A percentile compares a stretch with the other conserved stretches of the same genome.
Evolutionary conservation across 2,888 invertebrate species (phyloP).

Genomic region (Antheraea yamamai): DNA sequence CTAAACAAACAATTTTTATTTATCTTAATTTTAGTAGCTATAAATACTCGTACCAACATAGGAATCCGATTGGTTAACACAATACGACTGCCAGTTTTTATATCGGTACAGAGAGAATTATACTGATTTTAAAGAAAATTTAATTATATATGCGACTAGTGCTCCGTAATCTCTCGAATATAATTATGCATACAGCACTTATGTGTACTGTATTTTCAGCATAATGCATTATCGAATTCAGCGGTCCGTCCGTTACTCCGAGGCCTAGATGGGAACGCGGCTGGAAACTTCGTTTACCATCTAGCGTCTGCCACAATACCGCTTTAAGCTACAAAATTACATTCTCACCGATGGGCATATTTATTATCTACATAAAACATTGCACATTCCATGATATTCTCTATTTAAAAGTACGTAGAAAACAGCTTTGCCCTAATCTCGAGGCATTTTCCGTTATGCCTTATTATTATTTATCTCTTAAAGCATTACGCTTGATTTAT

Average conservation of each 20-base stretch:
- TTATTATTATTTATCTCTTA: neutral
- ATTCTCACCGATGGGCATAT: constrained; percentile 54
- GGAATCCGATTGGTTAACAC: neutral
- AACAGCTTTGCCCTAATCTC: neutral
- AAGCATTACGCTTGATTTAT: neutral
- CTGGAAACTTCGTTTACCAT: constrained; percentile 52
- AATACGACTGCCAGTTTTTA: neutral
- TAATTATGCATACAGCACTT: neutral
- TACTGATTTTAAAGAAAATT: neutral
- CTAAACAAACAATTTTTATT: no score
- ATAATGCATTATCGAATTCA: constrained; percentile 43
- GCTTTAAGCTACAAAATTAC: constrained; percentile 46
- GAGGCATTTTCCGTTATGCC: neutral
- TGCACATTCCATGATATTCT: constrained; percentile 20
- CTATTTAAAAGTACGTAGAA: neutral
- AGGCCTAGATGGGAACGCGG: constrained; percentile 65
- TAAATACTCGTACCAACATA: no score
- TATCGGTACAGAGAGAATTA: neutral
- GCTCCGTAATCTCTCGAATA: neutral
- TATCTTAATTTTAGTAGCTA: no score
- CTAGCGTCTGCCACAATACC: constrained; percentile 56
- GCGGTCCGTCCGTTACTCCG: constrained; percentile 51
- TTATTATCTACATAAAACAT: constrained; percentile 43
- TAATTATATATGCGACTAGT: constrained; percentile 2
- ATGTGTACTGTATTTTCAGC: constrained; percentile 19